Evolutionary conservation across 2,113 vertebrate genomes (phyloP).

Genomic region (Daboia siamensis): DNA sequence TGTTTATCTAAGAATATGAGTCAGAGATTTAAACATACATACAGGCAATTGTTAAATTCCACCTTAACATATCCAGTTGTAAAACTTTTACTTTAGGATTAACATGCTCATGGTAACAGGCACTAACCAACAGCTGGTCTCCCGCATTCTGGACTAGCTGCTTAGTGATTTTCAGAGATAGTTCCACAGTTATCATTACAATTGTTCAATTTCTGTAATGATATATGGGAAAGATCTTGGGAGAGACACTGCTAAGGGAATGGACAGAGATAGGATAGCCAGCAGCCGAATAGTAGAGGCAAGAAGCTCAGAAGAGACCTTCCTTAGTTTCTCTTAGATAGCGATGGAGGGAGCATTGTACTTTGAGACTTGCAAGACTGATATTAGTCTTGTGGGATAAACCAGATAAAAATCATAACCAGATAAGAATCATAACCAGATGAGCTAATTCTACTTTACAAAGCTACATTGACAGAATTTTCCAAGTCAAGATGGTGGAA

Average conservation of each 20-base stretch:
- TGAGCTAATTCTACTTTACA: not conserved
- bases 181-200: not conserved
- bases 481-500: not conserved
- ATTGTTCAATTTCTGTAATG: not conserved
- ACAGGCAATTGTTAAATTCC: slow-evolving; percentile 39
- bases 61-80: slow-evolving; percentile 25
- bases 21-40: slow-evolving; percentile 52
- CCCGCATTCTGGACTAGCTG: not conserved
- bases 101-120: not conserved
- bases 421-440: not conserved
- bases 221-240: not conserved
- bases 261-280: not conserved
- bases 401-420: not conserved
- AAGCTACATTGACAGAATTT: not conserved
- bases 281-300: not conserved
- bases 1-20: slow-evolving; percentile 59
- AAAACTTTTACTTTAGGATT: slow-evolving; percentile 21
- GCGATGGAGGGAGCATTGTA: not conserved
- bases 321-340: not conserved
- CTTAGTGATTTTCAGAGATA: not conserved
- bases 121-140: not conserved
- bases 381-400: not conserved
- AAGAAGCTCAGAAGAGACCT: not conserved
- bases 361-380: not conserved
- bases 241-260: not conserved